Conservation (phyloP, 1,140 invertebrate species). For the Philopotamus ludificatus region DNA sequence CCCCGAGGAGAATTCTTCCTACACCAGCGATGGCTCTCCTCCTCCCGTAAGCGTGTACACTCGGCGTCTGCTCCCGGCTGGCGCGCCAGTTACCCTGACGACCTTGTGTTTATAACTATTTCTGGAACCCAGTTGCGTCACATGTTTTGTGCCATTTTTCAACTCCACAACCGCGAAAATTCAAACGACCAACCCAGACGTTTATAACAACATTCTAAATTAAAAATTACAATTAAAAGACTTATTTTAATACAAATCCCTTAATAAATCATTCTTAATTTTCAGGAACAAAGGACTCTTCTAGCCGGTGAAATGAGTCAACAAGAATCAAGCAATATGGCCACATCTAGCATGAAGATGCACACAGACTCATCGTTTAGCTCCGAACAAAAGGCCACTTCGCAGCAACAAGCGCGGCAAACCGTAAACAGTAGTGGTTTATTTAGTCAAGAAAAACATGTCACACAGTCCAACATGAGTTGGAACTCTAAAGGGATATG, state of each 20-base stretch:
- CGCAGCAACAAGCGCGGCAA: constrained; percentile 77
- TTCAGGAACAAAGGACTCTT: constrained; percentile 70
- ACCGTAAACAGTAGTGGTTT: constrained; percentile 75
- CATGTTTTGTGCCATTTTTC: not conserved
- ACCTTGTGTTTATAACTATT: not conserved
- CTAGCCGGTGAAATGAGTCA: constrained; percentile 80
- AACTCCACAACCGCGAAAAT: not conserved
- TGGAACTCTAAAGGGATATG: constrained; percentile 73
- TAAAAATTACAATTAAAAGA: too few relatives aligned
- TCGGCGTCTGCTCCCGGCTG: not conserved
- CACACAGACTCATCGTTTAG: constrained; percentile 83
- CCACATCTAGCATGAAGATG: constrained; percentile 76
- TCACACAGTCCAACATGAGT: constrained; percentile 75
- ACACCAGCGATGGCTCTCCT: not conserved
- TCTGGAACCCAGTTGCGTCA: not conserved
- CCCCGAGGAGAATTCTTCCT: constrained; percentile 7
- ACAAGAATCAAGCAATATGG: constrained; percentile 79
- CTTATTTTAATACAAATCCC: not conserved
- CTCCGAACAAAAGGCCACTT: constrained; percentile 73
- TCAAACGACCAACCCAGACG: too few relatives aligned
- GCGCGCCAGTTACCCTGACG: too few relatives aligned
- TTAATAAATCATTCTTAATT: not conserved
- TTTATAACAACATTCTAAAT: too few relatives aligned
- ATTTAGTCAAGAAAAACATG: constrained; percentile 76
- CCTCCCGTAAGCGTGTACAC: not conserved